Evolutionary conservation across 2,113 vertebrate genomes (phyloP), one percentile per base, ranked within the genome.

Genomic region (Centrocercus urophasianus): DNA sequence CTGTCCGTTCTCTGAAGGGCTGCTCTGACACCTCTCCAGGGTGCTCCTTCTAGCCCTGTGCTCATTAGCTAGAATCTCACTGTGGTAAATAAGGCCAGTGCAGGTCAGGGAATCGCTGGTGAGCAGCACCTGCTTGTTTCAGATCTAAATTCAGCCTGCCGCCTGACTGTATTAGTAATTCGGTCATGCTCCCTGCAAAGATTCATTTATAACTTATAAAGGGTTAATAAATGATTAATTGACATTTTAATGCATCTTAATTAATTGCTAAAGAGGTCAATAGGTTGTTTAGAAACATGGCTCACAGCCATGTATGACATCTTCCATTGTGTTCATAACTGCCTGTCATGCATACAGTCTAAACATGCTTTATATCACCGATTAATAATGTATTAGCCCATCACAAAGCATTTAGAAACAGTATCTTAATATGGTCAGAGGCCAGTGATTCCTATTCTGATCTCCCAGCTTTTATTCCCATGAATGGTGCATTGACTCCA

Each of bases 221-320:
- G 90, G 54, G 90, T 96, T 95, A 96, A 95, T 76, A 40, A 95
- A 93, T 94, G 86, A 93, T 97, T 90, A 96, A 95, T 88, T 75
- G 80, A 10, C 72, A 85, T 85, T 95, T 95, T 86, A 92, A 92
- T 93, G 82, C 76, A 75, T 95, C 86, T 91, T 90, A 95, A 96
- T 95, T 95, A 93, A 92, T 81, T 90, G 93, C 83, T 75, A 70
- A 36, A 83, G 79, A 96, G 93, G 93, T 95, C 94, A 93, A 72
- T 88, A 83, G 79, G 88, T 95, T 88, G 83, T 95, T 90, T 82
- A 91, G 83, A 93, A 92, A 94, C 83, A 86, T 82, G 88, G 90
- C 90, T 90, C 66, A 84, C 54, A 90, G 90, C 93, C 90, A 86
- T 69, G 73, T 82, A 70, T 93, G 90, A 94, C 90, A 92, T 94